A percentile compares a stretch with the other conserved stretches of the same genome.
Conservation (phyloP, 2,113 vertebrate species). For the Polyodon spathula region DNA sequence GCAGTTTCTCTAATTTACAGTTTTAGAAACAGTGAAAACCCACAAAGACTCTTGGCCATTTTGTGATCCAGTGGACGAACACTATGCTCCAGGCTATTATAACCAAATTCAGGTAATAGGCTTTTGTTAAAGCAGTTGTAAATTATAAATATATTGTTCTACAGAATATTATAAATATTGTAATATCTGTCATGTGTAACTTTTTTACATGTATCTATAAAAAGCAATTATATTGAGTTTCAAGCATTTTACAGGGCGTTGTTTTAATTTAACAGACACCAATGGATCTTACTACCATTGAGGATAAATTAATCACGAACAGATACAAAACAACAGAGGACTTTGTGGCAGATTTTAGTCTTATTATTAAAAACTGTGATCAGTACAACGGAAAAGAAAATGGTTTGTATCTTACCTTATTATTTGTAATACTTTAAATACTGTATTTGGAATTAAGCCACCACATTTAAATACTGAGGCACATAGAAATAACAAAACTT, state of each 20-base stretch:
- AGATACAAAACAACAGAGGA: conserved; percentile 13
- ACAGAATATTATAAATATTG: too few species aligned
- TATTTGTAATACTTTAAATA: too few species aligned
- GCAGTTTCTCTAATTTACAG: conserved; percentile 4
- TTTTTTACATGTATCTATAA: too few species aligned
- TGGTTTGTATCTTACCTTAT: not conserved
- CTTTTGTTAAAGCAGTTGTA: not conserved
- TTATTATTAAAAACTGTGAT: conserved; percentile 18
- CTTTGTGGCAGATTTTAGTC: conserved; percentile 15
- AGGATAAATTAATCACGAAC: conserved; percentile 9
- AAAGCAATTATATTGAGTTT: not conserved
- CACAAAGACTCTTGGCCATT: conserved; percentile 22
- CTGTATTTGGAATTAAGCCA: too few species aligned
- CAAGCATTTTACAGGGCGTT: too few species aligned
- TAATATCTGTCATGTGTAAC: too few species aligned
- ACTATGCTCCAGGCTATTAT: conserved; percentile 12
- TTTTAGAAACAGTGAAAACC: conserved; percentile 18
- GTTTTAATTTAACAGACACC: conserved; percentile 4
- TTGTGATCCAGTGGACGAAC: conserved; percentile 13
- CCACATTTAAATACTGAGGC: too few species aligned
- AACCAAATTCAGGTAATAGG: conserved; percentile 14
- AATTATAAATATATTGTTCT: too few species aligned
- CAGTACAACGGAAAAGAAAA: conserved; percentile 14
- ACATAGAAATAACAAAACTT: too few species aligned
- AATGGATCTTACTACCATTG: conserved; percentile 19